phyloP scores from a whole-genome alignment of 2,888 invertebrate species.

The Rhyacophila evoluta region DNA sequence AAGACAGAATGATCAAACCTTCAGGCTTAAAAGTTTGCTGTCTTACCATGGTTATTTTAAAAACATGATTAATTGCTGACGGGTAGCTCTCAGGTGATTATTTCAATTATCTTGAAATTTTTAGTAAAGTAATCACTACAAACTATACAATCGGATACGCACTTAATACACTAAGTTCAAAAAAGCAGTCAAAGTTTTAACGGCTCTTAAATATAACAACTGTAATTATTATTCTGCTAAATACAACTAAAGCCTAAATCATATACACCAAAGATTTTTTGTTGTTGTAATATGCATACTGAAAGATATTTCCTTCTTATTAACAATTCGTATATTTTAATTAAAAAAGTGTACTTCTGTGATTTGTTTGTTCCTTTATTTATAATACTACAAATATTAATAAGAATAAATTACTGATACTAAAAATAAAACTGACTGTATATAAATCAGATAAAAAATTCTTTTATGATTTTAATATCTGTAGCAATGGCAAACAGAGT shows the following conservation, averaged over 20 bases:
- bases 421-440: not conserved
- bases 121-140: conserved; percentile 26
- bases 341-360: conserved; percentile 25
- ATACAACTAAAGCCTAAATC: too few species aligned
- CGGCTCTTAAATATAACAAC: not conserved
- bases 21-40: conserved; percentile 23
- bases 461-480: not conserved
- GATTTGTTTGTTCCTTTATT: not conserved
- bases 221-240: conserved; percentile 2
- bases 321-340: conserved; percentile 35
- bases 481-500: not conserved
- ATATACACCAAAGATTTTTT: too few species aligned
- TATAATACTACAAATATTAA: conserved; percentile 18
- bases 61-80: conserved; percentile 50
- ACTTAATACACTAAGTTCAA: not conserved
- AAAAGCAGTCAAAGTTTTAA: not conserved
- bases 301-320: conserved; percentile 26
- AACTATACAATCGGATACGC: not conserved
- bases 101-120: conserved; percentile 49
- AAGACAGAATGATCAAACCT: conserved; percentile 28
- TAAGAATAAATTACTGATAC: not conserved
- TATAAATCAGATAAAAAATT: conserved; percentile 9
- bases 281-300: not conserved
- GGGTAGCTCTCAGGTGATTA: conserved; percentile 48
- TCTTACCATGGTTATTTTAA: conserved; percentile 20